Conservation (phyloP, 2,113 vertebrate genomes). For the Natator depressus region DNA sequence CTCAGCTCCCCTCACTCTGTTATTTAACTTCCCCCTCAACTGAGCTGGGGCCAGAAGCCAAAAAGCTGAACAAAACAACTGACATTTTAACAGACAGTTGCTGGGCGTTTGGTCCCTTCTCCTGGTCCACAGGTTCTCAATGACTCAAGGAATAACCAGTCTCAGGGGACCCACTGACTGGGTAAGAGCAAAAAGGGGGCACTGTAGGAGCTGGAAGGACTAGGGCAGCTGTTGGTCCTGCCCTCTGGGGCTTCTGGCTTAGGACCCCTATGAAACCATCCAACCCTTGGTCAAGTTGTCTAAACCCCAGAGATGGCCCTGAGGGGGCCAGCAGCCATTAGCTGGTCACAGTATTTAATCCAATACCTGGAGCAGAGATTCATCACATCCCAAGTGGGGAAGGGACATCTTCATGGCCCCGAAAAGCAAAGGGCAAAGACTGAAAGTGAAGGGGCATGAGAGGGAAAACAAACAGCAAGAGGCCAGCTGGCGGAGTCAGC, state of each 20-base stretch:
- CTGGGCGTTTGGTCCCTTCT: too few relatives aligned
- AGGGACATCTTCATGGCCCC: not conserved
- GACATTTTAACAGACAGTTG: not conserved
- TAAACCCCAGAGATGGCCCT: not conserved
- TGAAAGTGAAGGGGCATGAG: not conserved
- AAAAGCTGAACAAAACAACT: not conserved
- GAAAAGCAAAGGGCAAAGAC: not conserved
- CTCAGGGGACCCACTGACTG: not conserved
- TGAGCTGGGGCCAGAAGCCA: not conserved
- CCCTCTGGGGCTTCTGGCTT: not conserved
- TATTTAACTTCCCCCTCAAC: not conserved
- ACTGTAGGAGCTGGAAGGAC: not conserved
- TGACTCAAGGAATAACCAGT: not conserved
- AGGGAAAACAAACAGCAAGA: not conserved
- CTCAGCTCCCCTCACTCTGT: too few relatives aligned
- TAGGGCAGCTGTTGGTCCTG: not conserved
- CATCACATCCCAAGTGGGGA: not conserved
- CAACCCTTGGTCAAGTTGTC: not conserved
- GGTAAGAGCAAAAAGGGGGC: not conserved
- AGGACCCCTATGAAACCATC: not conserved
- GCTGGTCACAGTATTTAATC: not conserved
- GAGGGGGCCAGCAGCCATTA: not conserved
- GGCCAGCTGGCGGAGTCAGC: not conserved
- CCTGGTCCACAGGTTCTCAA: too few relatives aligned
- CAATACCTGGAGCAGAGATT: not conserved